These are phyloP conservation scores for Sialis fuliginosa DNA, from an alignment of 2,888 invertebrate species.

Conservation along the genomic window DNA sequence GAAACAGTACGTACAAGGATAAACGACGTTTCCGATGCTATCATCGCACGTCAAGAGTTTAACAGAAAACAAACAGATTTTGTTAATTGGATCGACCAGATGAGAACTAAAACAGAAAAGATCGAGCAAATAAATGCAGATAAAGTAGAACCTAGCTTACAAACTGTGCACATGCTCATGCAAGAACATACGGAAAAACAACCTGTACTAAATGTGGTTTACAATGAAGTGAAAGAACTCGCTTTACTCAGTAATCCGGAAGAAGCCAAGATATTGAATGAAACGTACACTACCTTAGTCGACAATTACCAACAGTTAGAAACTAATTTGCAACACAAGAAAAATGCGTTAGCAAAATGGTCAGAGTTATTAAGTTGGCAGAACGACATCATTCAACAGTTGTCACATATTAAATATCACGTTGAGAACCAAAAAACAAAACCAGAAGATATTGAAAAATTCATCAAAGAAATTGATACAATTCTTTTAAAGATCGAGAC, in stretches of 20 bases:
- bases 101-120: slow-evolving; percentile 52
- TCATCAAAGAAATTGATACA: slow-evolving; percentile 50
- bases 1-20: slow-evolving; percentile 60
- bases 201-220: slow-evolving; percentile 57
- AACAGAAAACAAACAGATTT: slow-evolving; percentile 61
- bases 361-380: slow-evolving; percentile 67
- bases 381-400: slow-evolving; percentile 58
- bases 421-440: slow-evolving; percentile 56
- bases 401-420: slow-evolving; percentile 65
- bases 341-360: slow-evolving; percentile 63
- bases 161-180: slow-evolving; percentile 59
- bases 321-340: slow-evolving; percentile 54
- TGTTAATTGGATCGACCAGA: slow-evolving; percentile 60
- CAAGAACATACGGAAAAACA: slow-evolving; percentile 77
- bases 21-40: slow-evolving; percentile 64
- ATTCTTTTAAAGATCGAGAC: slow-evolving; percentile 45
- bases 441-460: slow-evolving; percentile 47
- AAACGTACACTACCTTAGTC: slow-evolving; percentile 57
- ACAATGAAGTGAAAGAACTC: slow-evolving; percentile 66
- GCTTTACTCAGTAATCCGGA: slow-evolving; percentile 50
- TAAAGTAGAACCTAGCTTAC: slow-evolving; percentile 60
- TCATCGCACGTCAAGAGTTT: slow-evolving; percentile 69
- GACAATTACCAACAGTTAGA: slow-evolving; percentile 62
- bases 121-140: slow-evolving; percentile 68
- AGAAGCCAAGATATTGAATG: slow-evolving; percentile 53